These are phyloP conservation scores for Metacarcinus magister DNA, from an alignment of 2,888 invertebrate species.

Conservation along the genomic window DNA sequence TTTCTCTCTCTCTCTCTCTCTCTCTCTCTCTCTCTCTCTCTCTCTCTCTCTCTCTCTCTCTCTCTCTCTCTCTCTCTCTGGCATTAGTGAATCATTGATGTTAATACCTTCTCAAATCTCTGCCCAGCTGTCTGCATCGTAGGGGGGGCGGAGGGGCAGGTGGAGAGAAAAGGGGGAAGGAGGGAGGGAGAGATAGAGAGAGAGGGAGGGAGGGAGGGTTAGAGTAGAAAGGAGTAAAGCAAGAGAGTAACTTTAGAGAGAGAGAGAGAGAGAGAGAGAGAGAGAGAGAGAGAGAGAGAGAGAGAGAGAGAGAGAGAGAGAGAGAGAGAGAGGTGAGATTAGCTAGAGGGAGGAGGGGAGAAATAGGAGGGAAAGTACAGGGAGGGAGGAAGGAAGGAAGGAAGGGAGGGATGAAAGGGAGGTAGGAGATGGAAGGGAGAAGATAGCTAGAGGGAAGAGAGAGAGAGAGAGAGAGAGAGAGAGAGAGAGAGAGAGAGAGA, in stretches of 20 bases:
- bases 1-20: not conserved
- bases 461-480: conserved; percentile 2
- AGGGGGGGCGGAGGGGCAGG: not conserved
- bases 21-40: not conserved
- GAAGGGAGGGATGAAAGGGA: not conserved
- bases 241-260: no score
- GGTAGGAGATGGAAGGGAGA: not conserved
- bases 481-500: conserved; percentile 2
- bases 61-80: not conserved
- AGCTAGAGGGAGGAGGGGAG: not conserved
- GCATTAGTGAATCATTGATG: conserved; percentile 72
- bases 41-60: conserved; percentile 32
- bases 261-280: conserved; percentile 44
- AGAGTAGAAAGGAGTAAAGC: no score
- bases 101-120: conserved; percentile 67
- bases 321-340: conserved; percentile 1
- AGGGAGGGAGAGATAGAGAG: no score
- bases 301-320: conserved; percentile 17
- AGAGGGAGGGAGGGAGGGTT: no score
- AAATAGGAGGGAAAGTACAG: not conserved
- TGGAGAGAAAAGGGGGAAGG: not conserved
- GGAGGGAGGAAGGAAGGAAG: not conserved
- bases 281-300: not conserved
- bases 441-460: not conserved
- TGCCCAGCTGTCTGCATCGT: conserved; percentile 41